Evolutionary conservation across 2,888 invertebrate genomes (phyloP), one percentile per base, ranked within the genome.

Genomic region (Clepsis dumicolana): DNA sequence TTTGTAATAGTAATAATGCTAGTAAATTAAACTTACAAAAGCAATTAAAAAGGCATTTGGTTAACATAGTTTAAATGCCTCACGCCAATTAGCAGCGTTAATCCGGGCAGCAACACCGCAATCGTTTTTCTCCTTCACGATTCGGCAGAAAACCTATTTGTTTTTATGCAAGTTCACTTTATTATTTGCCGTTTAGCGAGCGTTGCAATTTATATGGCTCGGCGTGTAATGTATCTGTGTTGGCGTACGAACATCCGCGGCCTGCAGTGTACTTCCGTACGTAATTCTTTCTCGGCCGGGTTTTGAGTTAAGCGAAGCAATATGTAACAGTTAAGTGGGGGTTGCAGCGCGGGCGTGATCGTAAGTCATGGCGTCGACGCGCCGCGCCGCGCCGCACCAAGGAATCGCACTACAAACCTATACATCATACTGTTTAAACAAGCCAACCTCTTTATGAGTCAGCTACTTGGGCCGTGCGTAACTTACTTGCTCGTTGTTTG

Each of bases 271-370:
- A 82, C 81, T 84, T 86, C 83, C 84, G 79, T 75, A 72, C 74
- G 83, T 82, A 84, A 84, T 86, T 85, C 86, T 88, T 87, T 82
- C 78, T 75, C 72, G 77, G 77, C 82, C 79, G 79, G 79, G 81
- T 83, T 89, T 85, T 84, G 83, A 89, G 86, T 87, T 89, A 88
- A 87, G 87, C 85, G 82, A 84, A 83, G 87, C 86, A 84, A 88
- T 89, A 85, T 82, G 86, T 88, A 87, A 86, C 83, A 78, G 83
- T 85, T 87, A 88, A 89, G 87, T 88, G 86, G 80, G 83, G 83
- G 85, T 79, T 85, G 85, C 85, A 82, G 77, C 77, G 77, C 48
- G 48, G 65, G 72, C 79, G 81, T 81, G 81, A 79, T 79, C 83
- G 84, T 89, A 87, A 88, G 86, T 87, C 88, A 88, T 86, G 83